These are phyloP conservation scores for Cyclargus thomasi DNA, from an alignment of 1,140 invertebrate species.

Conservation along the genomic window DNA sequence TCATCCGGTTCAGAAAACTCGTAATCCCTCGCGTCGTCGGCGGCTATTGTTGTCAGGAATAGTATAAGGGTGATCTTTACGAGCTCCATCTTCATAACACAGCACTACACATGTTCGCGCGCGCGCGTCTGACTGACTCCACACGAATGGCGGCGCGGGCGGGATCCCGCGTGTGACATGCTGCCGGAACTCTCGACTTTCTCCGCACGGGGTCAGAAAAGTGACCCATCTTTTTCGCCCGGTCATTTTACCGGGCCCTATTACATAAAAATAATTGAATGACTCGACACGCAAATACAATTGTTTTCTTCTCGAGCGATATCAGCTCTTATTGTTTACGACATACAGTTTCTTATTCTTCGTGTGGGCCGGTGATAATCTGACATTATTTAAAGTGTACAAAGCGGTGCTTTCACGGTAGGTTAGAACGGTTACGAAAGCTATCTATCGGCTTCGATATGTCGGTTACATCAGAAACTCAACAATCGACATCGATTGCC, in stretches of 20 bases:
- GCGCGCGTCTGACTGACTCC: slow-evolving; percentile 43
- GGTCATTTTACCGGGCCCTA: slow-evolving; percentile 19
- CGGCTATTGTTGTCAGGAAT: slow-evolving; percentile 24
- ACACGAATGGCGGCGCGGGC: slow-evolving; percentile 46
- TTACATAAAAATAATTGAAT: slow-evolving; percentile 27
- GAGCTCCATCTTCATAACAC: slow-evolving; percentile 38
- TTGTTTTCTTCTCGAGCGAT: slow-evolving; percentile 8
- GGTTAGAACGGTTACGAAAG: slow-evolving; percentile 42
- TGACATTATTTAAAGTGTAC: slow-evolving; percentile 9
- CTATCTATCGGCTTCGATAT: slow-evolving; percentile 21
- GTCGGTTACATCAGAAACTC: slow-evolving; percentile 12
- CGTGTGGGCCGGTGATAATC: slow-evolving; percentile 2
- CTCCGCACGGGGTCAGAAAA: slow-evolving; percentile 55
- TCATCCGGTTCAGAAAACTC: slow-evolving; percentile 48
- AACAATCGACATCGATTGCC: background rate
- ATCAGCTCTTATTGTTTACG: slow-evolving; percentile 15
- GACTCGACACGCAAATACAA: slow-evolving; percentile 14
- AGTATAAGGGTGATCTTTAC: slow-evolving; percentile 25
- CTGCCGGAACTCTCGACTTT: slow-evolving; percentile 64
- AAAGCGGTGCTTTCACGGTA: slow-evolving; percentile 38
- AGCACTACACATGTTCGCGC: slow-evolving; percentile 40
- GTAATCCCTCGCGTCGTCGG: slow-evolving; percentile 49
- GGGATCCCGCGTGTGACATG: slow-evolving; percentile 53
- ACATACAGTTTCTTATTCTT: background rate
- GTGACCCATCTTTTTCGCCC: slow-evolving; percentile 34